Evolutionary conservation across 2,888 invertebrate genomes (phyloP), one percentile per base, ranked within the genome.

Genomic region (Melanchra persicariae): DNA sequence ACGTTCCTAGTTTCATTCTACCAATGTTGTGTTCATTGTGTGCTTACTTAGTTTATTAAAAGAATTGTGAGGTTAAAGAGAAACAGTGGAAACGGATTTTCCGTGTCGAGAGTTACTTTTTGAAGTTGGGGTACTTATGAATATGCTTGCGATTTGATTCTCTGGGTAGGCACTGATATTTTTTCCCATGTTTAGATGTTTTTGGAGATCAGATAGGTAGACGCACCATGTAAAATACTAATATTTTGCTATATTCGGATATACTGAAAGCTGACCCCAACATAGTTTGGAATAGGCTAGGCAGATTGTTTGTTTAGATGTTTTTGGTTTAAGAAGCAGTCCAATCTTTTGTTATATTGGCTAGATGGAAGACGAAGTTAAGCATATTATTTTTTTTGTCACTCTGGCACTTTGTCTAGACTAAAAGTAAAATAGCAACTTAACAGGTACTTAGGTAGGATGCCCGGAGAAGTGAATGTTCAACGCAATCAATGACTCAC

Each of bases 401-500:
- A n/a, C 65, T 17, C 15, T 15, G n/a, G 63, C 40, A 54, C 26
- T 26, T 26, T 17, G 49, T 37, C 8, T 45, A 43, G 40, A 43
- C 34, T 65, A 26, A 72, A 69, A 77, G 62, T 60, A 74, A 78
- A 80, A 80, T 76, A 74, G 19, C 60, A 61, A 74, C 68, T 74
- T 74, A 77, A 70, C 68, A 63, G 69, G 54, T 75, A 66, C 78
- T 81, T 72, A 76, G 55, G 68, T 72, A 76, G 55, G 68, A 69
- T 68, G 69, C 54, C 61, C 60, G 55, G 30, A 70, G 73, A 45
- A 63, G 65, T 54, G 57, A 71, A 66, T 82, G 57, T 74, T 70
- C 49, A 72, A 59, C 70, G 58, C 58, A 60, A n/a, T 69, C 70
- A 66, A 78, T 84, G 82, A 84, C 58, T 84, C 76, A 22, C 74